Evolutionary conservation across 2,113 vertebrate genomes (phyloP), one percentile per base, ranked within the genome.

Genomic region (Rhagologus leucostigma): DNA sequence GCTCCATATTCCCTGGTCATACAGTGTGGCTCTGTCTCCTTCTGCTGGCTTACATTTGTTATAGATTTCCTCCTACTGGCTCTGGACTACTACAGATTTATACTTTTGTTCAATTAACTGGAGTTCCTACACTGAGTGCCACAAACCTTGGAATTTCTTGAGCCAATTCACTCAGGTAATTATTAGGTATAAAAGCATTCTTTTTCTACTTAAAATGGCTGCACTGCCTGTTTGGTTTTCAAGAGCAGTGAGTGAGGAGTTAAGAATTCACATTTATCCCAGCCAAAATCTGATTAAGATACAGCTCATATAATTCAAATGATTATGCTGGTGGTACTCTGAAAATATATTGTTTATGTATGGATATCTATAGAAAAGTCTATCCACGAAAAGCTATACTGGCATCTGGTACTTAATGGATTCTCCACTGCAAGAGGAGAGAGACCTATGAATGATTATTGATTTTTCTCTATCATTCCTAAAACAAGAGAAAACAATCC

Each of bases 11-110:
- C 41, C 44, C 29, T 6, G 53, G 13, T 27, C 52, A 7, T 12
- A 15, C 46, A 59, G 22, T 7, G 82, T 67, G 70, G 78, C 84
- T 85, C 49, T 94, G 75, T 90, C 93, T 79, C 95, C 93, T 95
- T 89, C 94, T 96, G 47, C 87, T 70, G 95, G 82, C 65, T 91
- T 47, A 21, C 7, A 3, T 55, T 83, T 65, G 64, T 33, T 89
- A 59, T 1, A 49, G 53, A 39, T 70, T 46, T 76, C 46, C 63
- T 83, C 5, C 75, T 84, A 1, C 44, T 52, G 64, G 6, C 77
- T 92, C 52, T 68, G 44, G 37, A 44, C 52, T 39, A 5, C 30
- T 46, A 15, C 4, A 46, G 26, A 8, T 63, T 6, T 30, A 20
- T 16, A 15, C 27, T 84, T 68, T 3, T 18, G 12, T 71, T 84